phyloP scores from a whole-genome alignment of 2,113 vertebrate species.

The Coryphaenoides rupestris region DNA sequence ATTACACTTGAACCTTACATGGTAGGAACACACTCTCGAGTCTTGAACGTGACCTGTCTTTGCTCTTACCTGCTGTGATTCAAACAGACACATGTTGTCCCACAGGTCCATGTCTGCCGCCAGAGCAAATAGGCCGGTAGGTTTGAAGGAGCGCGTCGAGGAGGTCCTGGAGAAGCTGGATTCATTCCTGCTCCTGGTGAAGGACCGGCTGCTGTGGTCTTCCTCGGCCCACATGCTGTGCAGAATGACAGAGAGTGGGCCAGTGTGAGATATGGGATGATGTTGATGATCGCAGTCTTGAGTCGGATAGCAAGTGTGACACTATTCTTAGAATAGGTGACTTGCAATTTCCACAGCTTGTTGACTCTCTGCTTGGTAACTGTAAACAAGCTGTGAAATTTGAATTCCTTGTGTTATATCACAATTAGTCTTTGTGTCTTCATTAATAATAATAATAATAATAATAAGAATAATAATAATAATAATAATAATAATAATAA shows the following conservation, averaged over 20 bases:
- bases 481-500: no score
- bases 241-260: slow-evolving; percentile 8
- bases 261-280: slow-evolving; percentile 8
- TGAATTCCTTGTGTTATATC: no score
- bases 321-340: slow-evolving; percentile 36
- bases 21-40: not conserved
- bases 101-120: slow-evolving; percentile 55
- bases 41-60: no score
- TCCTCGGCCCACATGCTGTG: slow-evolving; percentile 23
- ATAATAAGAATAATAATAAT: no score
- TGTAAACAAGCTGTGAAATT: slow-evolving; percentile 15
- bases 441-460: no score
- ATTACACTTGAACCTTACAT: slow-evolving; percentile 1
- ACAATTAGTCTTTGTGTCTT: no score
- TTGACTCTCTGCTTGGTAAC: slow-evolving; percentile 29
- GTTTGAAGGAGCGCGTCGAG: slow-evolving; percentile 31
- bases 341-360: slow-evolving; percentile 32
- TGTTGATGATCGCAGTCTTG: slow-evolving; percentile 48
- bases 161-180: slow-evolving; percentile 26
- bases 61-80: slow-evolving; percentile 58
- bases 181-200: slow-evolving; percentile 21
- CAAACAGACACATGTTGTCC: slow-evolving; percentile 50
- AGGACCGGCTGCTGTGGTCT: slow-evolving; percentile 30
- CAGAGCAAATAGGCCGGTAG: slow-evolving; percentile 46
- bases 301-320: slow-evolving; percentile 25